phyloP scores from a whole-genome alignment of 64 coral and sea anemone species.

The Cladopsammia gracilis region DNA sequence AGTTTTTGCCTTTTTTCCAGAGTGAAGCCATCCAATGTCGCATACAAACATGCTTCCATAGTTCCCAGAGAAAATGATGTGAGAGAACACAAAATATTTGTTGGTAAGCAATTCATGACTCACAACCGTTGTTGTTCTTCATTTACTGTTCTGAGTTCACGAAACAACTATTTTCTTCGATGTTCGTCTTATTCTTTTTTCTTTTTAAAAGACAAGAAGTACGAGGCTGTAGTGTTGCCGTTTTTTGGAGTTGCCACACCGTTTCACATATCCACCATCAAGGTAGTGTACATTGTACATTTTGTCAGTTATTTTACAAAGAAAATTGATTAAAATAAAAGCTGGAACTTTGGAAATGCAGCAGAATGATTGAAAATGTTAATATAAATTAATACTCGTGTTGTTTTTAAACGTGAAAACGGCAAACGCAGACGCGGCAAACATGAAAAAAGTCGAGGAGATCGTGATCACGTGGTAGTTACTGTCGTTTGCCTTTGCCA shows the following conservation, averaged over 20 bases:
- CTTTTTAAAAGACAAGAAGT: slow-evolving; percentile 89
- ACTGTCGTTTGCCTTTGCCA: too few species aligned
- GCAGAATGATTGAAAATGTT: too few species aligned
- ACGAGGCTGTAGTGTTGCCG: slow-evolving; percentile 91
- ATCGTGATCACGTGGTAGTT: too few species aligned
- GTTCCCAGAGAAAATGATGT: slow-evolving; percentile 92
- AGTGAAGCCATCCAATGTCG: slow-evolving; percentile 97
- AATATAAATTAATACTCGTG: too few species aligned
- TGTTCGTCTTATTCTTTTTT: slow-evolving; percentile 5
- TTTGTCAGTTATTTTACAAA: too few species aligned
- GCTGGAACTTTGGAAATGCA: too few species aligned
- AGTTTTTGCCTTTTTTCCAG: slow-evolving; percentile 38
- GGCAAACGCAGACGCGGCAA: too few species aligned
- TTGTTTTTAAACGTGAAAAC: too few species aligned
- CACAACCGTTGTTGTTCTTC: neutral
- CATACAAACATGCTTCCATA: slow-evolving; percentile 85
- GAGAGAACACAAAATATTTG: slow-evolving; percentile 92
- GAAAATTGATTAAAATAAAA: too few species aligned
- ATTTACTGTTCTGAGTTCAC: neutral
- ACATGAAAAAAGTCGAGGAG: too few species aligned
- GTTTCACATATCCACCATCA: slow-evolving; percentile 98
- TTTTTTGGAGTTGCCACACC: slow-evolving; percentile 96
- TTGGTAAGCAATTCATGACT: slow-evolving; percentile 69
- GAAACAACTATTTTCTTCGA: neutral
- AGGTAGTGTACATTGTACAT: slow-evolving; percentile 57